A percentile compares a stretch with the other conserved stretches of the same genome.
Conservation (phyloP, 2,888 invertebrate genomes). For the Brenthis ino region DNA sequence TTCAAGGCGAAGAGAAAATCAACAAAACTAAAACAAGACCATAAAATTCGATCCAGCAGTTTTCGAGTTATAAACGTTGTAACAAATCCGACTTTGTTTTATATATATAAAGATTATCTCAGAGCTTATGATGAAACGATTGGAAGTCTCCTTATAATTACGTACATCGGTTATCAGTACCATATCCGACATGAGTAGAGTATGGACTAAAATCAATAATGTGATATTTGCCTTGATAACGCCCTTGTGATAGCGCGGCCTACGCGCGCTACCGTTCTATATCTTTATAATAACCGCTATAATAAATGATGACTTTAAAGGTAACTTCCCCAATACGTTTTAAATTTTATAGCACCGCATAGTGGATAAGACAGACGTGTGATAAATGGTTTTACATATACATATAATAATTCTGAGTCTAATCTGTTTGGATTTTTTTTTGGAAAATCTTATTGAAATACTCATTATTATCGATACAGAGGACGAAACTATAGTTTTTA, state of each 20-base stretch:
- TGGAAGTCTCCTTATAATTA: constrained; percentile 34
- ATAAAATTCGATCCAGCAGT: no score
- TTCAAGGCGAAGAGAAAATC: no score
- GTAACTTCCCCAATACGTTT: constrained; percentile 9
- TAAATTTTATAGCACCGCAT: not conserved
- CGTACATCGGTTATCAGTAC: constrained; percentile 31
- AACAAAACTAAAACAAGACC: no score
- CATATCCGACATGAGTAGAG: constrained; percentile 32
- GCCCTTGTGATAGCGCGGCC: constrained; percentile 30
- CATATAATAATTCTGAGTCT: no score
- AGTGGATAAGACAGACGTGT: not conserved
- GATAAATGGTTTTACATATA: no score
- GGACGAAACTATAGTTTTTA: no score
- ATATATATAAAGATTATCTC: constrained; percentile 5
- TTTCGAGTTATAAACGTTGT: no score
- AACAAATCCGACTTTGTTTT: no score
- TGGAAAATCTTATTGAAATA: no score
- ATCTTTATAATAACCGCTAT: constrained; percentile 33
- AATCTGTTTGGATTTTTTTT: no score
- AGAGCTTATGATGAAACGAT: constrained; percentile 26
- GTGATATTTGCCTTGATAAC: constrained; percentile 40
- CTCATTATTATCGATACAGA: no score
- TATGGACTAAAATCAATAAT: constrained; percentile 48
- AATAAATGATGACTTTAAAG: constrained; percentile 10
- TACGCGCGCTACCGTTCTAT: constrained; percentile 38